phyloP scores from a whole-genome alignment of 2,888 invertebrate genomes.

The Cistogaster globosa region DNA sequence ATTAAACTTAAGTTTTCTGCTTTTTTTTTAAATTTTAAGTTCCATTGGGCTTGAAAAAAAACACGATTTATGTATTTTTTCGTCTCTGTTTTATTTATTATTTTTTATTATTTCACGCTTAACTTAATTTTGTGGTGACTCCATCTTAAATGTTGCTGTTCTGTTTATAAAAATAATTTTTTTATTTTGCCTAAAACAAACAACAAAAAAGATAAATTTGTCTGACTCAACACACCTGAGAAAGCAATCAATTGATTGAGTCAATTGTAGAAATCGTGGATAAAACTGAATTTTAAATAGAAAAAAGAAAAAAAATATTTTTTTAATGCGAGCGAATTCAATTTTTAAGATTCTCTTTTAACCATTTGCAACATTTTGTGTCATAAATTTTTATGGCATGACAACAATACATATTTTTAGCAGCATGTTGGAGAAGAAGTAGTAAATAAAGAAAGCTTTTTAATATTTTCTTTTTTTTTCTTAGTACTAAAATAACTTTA shows the following conservation, averaged over 20 bases:
- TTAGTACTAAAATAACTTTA: constrained; percentile 18
- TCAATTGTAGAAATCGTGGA: constrained; percentile 76
- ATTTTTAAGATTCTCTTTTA: neutral
- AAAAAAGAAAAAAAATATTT: neutral
- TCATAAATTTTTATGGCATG: constrained; percentile 39
- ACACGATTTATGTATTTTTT: too few relatives aligned
- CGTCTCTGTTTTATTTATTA: too few relatives aligned
- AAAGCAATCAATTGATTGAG: constrained; percentile 80
- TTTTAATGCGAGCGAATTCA: neutral
- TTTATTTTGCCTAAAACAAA: neutral
- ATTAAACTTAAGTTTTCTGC: too few relatives aligned
- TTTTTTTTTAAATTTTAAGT: too few relatives aligned
- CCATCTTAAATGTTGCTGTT: neutral
- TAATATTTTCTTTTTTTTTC: neutral
- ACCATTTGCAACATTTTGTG: constrained; percentile 30
- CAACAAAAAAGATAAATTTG: constrained; percentile 55
- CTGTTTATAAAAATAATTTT: constrained; percentile 15
- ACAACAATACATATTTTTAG: constrained; percentile 1
- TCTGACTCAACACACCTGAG: constrained; percentile 77
- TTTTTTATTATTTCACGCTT: neutral
- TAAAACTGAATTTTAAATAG: constrained; percentile 65
- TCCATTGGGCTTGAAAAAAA: too few relatives aligned
- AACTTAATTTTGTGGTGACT: constrained; percentile 23
- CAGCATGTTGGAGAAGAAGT: neutral
- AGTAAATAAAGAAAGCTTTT: neutral